These are phyloP conservation scores for Okamejei kenojei DNA, from an alignment of 2,797 vertebrate genomes.

Conservation along the genomic window DNA sequence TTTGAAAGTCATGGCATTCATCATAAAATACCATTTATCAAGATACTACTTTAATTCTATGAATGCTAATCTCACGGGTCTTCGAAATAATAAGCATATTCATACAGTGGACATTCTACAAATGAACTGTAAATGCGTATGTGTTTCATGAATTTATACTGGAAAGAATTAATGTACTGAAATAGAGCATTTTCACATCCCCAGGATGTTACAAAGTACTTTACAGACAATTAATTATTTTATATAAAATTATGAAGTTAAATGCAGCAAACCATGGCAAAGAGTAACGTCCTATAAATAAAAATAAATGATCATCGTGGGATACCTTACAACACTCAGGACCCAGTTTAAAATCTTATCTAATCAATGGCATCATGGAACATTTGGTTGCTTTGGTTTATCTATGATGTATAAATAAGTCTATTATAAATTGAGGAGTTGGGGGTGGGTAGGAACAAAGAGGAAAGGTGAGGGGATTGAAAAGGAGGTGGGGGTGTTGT, in stretches of 20 bases:
- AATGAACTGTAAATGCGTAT: neutral
- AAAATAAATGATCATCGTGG: neutral
- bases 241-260: neutral
- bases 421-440: neutral
- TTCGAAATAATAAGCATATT: neutral
- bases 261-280: neutral
- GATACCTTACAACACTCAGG: neutral
- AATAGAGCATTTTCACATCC: neutral
- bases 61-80: neutral
- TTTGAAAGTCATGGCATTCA: neutral
- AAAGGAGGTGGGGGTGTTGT: no score
- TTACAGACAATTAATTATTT: neutral
- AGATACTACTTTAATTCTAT: neutral
- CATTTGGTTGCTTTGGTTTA: neutral
- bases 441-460: neutral
- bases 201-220: no score
- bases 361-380: neutral
- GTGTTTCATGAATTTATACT: conserved; percentile 15
- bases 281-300: neutral
- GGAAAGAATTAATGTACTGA: neutral
- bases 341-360: neutral
- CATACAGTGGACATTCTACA: neutral
- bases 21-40: neutral
- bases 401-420: neutral
- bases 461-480: no score